Conservation (phyloP, 2,797 vertebrate species). For the Sebastes jordani region DNA sequence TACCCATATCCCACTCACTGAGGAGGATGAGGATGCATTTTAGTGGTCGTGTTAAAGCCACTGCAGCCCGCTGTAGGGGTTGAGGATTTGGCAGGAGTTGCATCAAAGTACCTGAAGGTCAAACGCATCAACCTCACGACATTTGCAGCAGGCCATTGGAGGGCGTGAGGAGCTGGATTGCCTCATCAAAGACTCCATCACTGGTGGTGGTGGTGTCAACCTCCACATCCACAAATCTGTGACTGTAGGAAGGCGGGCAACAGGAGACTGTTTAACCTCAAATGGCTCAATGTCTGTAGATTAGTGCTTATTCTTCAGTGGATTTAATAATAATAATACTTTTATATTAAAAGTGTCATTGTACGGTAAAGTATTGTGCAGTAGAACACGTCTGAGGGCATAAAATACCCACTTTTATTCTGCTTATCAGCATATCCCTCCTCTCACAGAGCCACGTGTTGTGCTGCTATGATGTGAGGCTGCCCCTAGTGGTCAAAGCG, state of each 20-base stretch:
- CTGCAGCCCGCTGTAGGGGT: conserved; percentile 2
- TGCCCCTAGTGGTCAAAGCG: background rate
- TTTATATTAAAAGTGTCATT: background rate
- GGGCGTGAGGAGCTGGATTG: background rate
- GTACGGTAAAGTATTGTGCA: background rate
- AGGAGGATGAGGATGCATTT: background rate
- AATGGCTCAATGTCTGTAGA: background rate
- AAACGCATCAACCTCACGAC: conserved; percentile 19
- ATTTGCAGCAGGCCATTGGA: conserved; percentile 37
- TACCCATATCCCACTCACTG: background rate
- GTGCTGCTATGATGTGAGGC: background rate
- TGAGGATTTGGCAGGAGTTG: conserved; percentile 29
- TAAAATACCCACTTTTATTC: background rate
- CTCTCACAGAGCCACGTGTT: background rate
- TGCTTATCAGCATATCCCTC: background rate
- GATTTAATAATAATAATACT: background rate
- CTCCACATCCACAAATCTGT: conserved; percentile 17
- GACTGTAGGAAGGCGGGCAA: background rate
- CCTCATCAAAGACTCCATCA: conserved; percentile 34
- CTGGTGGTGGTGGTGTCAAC: background rate
- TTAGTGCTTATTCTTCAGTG: background rate
- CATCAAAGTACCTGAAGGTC: conserved; percentile 41
- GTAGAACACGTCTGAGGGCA: background rate
- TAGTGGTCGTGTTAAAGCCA: background rate
- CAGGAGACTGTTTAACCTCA: background rate